These are phyloP conservation scores for Enteromius paludinosus DNA, from an alignment of 2,797 vertebrate species.

Conservation along the genomic window DNA sequence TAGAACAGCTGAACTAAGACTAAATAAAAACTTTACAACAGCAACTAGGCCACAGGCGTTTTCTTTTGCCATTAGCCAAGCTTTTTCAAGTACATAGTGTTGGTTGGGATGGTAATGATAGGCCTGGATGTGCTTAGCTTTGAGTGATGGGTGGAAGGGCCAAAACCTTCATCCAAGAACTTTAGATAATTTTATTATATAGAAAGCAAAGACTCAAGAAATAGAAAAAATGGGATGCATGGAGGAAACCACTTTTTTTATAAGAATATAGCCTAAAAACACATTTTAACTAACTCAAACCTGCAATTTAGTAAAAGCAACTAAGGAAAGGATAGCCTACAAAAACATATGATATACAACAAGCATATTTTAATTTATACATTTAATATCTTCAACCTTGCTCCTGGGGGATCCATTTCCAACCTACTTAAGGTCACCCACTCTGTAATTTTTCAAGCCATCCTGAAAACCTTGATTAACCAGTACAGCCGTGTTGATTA, in stretches of 20 bases:
- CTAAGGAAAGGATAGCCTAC: neutral
- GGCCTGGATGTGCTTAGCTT: neutral
- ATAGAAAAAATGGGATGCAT: neutral
- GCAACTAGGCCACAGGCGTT: neutral
- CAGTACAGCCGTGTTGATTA: neutral
- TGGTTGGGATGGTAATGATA: slow-evolving; percentile 34
- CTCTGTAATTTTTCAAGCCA: neutral
- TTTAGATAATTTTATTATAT: slow-evolving; percentile 30
- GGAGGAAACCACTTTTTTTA: neutral
- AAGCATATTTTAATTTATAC: neutral
- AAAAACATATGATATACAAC: neutral
- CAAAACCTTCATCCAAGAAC: slow-evolving; percentile 9
- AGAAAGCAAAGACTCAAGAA: neutral
- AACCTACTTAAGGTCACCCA: neutral
- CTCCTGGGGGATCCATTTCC: neutral
- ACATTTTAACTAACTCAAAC: neutral
- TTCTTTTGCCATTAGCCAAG: slow-evolving; percentile 8
- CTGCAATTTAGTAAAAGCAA: neutral
- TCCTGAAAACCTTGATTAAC: neutral
- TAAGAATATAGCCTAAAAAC: neutral
- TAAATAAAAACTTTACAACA: slow-evolving; percentile 15
- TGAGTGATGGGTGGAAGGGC: slow-evolving; percentile 27
- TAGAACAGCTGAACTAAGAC: neutral
- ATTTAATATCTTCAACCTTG: neutral
- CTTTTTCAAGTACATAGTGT: slow-evolving; percentile 14